Percentiles rank a stretch among this genome's conserved stretches.
phyloP scores from a whole-genome alignment of 2,888 invertebrate species.

The Melolontha melolontha region DNA sequence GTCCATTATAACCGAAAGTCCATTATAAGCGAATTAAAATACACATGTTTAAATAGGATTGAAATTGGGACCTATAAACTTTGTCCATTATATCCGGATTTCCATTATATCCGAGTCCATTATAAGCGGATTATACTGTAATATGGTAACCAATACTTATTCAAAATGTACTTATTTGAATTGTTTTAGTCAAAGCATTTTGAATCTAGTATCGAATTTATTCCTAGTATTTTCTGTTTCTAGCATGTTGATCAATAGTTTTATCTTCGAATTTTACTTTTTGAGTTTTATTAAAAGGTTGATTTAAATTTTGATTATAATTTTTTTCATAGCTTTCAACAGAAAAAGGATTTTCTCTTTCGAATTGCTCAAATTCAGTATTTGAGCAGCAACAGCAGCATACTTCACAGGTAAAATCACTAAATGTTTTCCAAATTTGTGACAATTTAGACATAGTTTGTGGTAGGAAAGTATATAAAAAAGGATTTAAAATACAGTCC shows the following conservation, averaged over 20 bases:
- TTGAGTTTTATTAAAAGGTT: not conserved
- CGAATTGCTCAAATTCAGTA: slow-evolving; percentile 62
- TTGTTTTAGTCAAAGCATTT: too few relatives aligned
- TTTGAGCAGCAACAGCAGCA: slow-evolving; percentile 62
- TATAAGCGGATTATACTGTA: too few relatives aligned
- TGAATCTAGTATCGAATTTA: not conserved
- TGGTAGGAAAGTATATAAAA: slow-evolving; percentile 71
- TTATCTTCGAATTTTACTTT: slow-evolving; percentile 14
- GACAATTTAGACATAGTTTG: slow-evolving; percentile 63
- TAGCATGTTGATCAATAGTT: not conserved
- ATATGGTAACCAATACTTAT: too few relatives aligned
- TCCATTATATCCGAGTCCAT: too few relatives aligned
- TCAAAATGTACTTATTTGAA: too few relatives aligned
- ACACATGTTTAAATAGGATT: too few relatives aligned
- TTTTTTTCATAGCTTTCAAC: slow-evolving; percentile 41
- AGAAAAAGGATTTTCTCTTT: slow-evolving; percentile 56
- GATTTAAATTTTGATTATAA: not conserved
- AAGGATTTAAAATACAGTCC: slow-evolving; percentile 71
- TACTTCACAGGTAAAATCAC: slow-evolving; percentile 58
- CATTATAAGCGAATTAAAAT: too few relatives aligned
- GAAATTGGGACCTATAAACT: too few relatives aligned
- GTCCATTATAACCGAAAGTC: too few relatives aligned
- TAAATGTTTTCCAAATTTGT: slow-evolving; percentile 50
- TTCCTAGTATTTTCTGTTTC: slow-evolving; percentile 2
- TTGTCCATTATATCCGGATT: too few relatives aligned